phyloP scores from a whole-genome alignment of 1,140 invertebrate genomes.

The Melanaphis sacchari region DNA sequence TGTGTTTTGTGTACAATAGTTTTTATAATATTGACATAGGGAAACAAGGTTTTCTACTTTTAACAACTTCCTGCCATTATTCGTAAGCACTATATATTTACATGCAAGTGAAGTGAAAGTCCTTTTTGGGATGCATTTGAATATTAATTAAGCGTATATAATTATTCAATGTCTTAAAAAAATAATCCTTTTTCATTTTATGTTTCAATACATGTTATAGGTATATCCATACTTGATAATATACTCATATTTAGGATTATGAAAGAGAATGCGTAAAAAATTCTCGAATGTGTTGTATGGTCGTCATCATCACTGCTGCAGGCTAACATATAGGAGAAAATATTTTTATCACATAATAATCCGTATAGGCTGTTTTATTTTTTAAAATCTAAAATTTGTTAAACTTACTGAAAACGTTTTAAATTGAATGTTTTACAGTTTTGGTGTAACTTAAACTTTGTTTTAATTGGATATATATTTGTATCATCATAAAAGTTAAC shows the following conservation, averaged over 20 bases:
- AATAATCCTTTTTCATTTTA: neutral
- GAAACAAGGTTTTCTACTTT: conserved; percentile 30
- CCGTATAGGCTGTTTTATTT: neutral
- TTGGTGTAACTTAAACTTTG: neutral
- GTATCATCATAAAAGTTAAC: neutral
- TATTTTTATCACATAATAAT: neutral
- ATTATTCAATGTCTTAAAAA: conserved; percentile 16
- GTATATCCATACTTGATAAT: neutral
- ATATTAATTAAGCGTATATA: conserved; percentile 36
- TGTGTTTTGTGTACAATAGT: neutral
- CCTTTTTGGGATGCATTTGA: conserved; percentile 11
- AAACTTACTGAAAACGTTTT: neutral
- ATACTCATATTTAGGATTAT: neutral
- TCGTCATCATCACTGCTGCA: neutral
- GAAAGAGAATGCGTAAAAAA: neutral
- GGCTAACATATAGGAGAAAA: neutral
- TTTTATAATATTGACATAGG: neutral
- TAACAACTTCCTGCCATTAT: conserved; percentile 40
- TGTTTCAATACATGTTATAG: neutral
- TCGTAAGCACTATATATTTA: neutral
- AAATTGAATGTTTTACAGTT: neutral
- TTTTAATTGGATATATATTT: neutral
- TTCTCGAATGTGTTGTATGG: neutral
- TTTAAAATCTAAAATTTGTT: neutral
- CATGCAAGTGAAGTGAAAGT: neutral